A percentile compares a stretch with the other conserved stretches of the same genome.
Conservation (phyloP, 2,888 invertebrate genomes). For the Parnassius smintheus region DNA sequence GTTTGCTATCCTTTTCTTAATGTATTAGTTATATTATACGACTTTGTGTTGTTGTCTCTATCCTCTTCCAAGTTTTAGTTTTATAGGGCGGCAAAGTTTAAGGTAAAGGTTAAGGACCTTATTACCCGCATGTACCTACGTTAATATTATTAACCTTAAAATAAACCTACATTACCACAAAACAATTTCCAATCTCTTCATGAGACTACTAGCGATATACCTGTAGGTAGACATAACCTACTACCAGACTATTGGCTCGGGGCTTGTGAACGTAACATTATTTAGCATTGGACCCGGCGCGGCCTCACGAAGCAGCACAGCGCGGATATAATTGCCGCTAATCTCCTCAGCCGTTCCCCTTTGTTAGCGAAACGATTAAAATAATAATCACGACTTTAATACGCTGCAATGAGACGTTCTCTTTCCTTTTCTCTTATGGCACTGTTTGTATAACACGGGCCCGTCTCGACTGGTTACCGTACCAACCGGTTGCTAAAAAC, state of each 20-base stretch:
- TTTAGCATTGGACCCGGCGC: constrained; percentile 27
- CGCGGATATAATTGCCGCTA: constrained; percentile 58
- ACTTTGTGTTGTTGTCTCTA: too few species aligned
- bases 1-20: too few species aligned
- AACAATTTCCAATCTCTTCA: too few species aligned
- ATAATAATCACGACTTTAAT: constrained; percentile 72
- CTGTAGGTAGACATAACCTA: constrained; percentile 9
- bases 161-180: too few species aligned
- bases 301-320: constrained; percentile 28
- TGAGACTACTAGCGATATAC: constrained; percentile 1
- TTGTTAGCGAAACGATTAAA: constrained; percentile 72
- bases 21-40: too few species aligned
- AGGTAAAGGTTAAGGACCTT: too few species aligned
- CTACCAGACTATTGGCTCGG: constrained; percentile 29
- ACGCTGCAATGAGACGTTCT: constrained; percentile 57
- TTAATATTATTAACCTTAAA: too few species aligned
- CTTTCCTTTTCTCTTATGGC: constrained; percentile 39
- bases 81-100: too few species aligned
- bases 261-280: constrained; percentile 14
- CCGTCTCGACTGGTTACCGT: too few species aligned
- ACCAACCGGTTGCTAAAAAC: too few species aligned
- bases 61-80: too few species aligned
- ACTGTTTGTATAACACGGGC: background rate
- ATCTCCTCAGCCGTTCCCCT: constrained; percentile 57
- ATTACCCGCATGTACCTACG: too few species aligned